Evolutionary conservation across 2,888 invertebrate genomes (phyloP).

Genomic region (Eustalomyia histrio): DNA sequence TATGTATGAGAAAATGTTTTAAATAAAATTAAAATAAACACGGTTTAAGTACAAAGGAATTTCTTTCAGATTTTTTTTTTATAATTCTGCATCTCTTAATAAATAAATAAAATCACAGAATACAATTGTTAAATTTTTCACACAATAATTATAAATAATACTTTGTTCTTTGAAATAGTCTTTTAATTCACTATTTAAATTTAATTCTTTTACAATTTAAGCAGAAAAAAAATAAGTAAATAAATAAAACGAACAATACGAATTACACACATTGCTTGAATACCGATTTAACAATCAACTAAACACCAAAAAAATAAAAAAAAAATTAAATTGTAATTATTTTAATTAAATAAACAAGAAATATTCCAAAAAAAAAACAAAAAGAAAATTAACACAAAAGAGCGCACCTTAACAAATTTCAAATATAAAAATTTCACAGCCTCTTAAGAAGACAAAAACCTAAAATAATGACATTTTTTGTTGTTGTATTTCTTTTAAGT

Average conservation of each 20-base stretch:
- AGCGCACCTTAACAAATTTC: constrained; percentile 39
- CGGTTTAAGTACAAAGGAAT: constrained; percentile 11
- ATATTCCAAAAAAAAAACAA: neutral
- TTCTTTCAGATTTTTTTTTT: constrained; percentile 34
- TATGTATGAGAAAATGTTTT: too few species aligned
- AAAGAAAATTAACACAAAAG: constrained; percentile 41
- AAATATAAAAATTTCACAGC: constrained; percentile 52
- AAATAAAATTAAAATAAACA: neutral
- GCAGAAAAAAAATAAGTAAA: constrained; percentile 29
- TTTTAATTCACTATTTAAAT: constrained; percentile 34
- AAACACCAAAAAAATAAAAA: neutral
- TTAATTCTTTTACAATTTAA: constrained; percentile 34
- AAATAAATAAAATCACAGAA: constrained; percentile 12
- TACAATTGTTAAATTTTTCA: constrained; percentile 40
- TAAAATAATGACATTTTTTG: constrained; percentile 46
- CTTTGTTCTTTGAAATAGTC: constrained; percentile 41
- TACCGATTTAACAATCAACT: neutral
- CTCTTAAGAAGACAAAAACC: constrained; percentile 45
- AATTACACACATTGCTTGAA: constrained; percentile 4
- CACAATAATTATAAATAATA: constrained; percentile 45
- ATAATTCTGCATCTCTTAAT: constrained; percentile 6
- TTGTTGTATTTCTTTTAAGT: constrained; percentile 34
- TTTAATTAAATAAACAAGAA: constrained; percentile 55
- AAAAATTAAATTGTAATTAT: constrained; percentile 41
- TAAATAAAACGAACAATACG: constrained; percentile 20